Conservation (phyloP, 2,888 invertebrate genomes). For the Heliconius cydno region DNA sequence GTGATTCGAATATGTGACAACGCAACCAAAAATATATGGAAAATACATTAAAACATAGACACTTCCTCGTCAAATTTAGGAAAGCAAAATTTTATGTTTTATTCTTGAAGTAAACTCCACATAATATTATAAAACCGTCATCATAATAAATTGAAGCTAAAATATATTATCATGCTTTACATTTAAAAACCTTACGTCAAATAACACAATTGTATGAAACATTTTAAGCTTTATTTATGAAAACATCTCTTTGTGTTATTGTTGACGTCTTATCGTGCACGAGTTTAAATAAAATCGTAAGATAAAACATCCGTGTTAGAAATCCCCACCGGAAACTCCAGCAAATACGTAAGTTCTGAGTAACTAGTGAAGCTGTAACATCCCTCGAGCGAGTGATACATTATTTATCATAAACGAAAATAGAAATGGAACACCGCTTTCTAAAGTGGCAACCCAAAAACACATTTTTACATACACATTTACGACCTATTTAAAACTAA, state of each 20-base stretch:
- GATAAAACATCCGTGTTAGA: constrained; percentile 34
- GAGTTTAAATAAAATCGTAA: constrained; percentile 35
- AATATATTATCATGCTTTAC: not conserved
- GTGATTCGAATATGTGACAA: constrained; percentile 23
- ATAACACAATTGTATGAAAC: not conserved
- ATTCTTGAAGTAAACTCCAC: not conserved
- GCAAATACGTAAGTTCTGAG: constrained; percentile 33
- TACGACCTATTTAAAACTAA: constrained; percentile 41
- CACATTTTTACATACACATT: constrained; percentile 32
- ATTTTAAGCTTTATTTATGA: constrained; percentile 6
- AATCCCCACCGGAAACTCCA: constrained; percentile 34
- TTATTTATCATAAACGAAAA: constrained; percentile 32
- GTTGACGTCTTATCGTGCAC: constrained; percentile 10
- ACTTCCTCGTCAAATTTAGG: not conserved
- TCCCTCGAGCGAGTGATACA: constrained; percentile 28
- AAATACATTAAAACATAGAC: not conserved
- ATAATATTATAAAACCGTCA: not conserved
- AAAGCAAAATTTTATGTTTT: not conserved
- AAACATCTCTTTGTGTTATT: constrained; percentile 5
- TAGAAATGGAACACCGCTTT: constrained; percentile 39
- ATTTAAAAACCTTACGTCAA: not conserved
- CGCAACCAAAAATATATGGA: constrained; percentile 23
- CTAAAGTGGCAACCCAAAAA: constrained; percentile 38
- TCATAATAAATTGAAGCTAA: not conserved
- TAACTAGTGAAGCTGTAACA: constrained; percentile 28